Evolutionary conservation across 2,888 invertebrate genomes (phyloP).

Genomic region (Nymphalis c-album): DNA sequence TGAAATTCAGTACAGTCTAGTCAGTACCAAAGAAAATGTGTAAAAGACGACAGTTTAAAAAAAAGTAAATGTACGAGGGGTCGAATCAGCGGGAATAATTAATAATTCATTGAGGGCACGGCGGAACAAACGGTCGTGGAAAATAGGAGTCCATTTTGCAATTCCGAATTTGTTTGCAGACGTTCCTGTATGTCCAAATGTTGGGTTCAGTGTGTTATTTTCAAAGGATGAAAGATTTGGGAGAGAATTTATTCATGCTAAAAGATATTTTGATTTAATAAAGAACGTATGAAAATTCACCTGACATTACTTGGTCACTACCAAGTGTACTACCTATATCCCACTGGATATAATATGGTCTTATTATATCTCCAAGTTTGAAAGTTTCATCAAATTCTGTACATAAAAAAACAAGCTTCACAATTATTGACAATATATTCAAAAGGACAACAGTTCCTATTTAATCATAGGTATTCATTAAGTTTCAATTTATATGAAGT

Average conservation of each 20-base stretch:
- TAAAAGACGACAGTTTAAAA: conserved; percentile 11
- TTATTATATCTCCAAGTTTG: too few species aligned
- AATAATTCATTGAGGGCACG: conserved; percentile 38
- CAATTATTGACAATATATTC: too few species aligned
- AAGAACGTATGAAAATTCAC: too few species aligned
- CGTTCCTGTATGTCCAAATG: conserved; percentile 31
- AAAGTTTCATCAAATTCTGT: too few species aligned
- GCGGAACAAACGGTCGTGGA: conserved; percentile 25
- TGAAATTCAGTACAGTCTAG: too few species aligned
- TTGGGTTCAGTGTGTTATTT: conserved; percentile 14
- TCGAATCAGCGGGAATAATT: conserved; percentile 32
- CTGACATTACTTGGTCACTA: too few species aligned
- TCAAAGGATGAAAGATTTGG: conserved; percentile 14
- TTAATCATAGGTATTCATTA: too few species aligned
- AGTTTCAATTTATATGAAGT: too few species aligned
- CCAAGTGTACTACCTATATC: too few species aligned
- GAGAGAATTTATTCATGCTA: neutral
- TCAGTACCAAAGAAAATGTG: neutral
- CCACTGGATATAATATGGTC: too few species aligned
- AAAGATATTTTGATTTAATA: neutral
- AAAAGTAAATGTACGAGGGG: conserved; percentile 17
- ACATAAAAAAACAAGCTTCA: too few species aligned
- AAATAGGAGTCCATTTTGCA: conserved; percentile 47
- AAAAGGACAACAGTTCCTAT: too few species aligned
- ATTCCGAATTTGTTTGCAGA: conserved; percentile 45